Percentiles rank a stretch among this genome's conserved stretches.
Conservation (phyloP, 23 tunicate species). For the Oikopleura albicans region DNA sequence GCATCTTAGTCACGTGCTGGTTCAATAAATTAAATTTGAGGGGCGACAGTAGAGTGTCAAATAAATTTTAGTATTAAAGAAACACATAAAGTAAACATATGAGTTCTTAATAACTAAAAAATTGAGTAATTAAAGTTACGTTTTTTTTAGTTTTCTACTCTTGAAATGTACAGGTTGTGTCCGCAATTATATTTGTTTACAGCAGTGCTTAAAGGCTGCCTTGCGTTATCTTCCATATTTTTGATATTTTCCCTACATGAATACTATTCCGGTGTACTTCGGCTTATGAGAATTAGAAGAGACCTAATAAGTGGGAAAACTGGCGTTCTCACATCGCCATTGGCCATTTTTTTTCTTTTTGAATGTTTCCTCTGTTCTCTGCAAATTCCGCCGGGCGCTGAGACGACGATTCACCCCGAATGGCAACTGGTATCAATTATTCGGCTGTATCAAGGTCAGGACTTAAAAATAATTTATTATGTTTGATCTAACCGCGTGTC, state of each 20-base stretch:
- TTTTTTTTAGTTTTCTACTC: not conserved
- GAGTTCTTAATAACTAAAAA: too few species aligned
- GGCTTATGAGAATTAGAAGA: not conserved
- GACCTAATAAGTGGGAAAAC: not conserved
- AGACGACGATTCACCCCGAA: not conserved
- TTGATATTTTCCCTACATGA: not conserved
- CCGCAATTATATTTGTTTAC: not conserved
- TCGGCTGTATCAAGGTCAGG: not conserved
- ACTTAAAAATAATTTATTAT: too few species aligned
- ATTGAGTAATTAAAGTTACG: too few species aligned
- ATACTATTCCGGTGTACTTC: not conserved
- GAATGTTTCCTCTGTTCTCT: not conserved
- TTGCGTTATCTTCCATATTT: not conserved
- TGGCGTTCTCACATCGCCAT: constrained; percentile 4
- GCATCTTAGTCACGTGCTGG: too few species aligned
- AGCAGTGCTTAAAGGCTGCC: not conserved
- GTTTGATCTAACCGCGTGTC: too few species aligned
- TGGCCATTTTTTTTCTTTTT: not conserved
- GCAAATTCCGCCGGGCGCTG: not conserved
- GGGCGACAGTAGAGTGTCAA: too few species aligned
- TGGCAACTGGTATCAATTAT: constrained; percentile 2
- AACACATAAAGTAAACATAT: too few species aligned
- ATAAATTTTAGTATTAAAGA: too few species aligned
- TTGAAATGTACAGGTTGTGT: not conserved
- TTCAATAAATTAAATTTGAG: too few species aligned